Percentiles rank a stretch among this genome's conserved stretches.
These are phyloP conservation scores for Macroteleia sp. DNA, from an alignment of 2,888 invertebrate genomes.

Conservation along the genomic window DNA sequence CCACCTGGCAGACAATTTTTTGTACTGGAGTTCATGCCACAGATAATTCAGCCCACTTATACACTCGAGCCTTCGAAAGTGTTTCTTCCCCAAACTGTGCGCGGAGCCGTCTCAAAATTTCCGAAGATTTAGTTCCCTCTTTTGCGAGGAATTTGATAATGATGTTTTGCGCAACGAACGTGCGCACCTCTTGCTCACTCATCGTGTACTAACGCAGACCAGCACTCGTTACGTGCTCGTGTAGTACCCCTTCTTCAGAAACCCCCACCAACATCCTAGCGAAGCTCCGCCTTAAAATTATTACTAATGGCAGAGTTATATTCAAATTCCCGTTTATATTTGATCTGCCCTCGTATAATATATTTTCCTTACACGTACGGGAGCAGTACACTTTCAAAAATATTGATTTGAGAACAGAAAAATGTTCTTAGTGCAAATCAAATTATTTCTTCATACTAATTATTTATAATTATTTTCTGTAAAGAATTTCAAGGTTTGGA, in stretches of 20 bases:
- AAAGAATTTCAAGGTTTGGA: too few species aligned
- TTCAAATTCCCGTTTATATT: constrained; percentile 6
- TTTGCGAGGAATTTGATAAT: constrained; percentile 2
- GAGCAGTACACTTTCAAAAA: too few species aligned
- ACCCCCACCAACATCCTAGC: constrained; percentile 1
- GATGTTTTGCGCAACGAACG: neutral
- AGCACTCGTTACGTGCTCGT: neutral
- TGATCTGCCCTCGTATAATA: neutral
- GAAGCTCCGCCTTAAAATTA: neutral
- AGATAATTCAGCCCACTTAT: too few species aligned
- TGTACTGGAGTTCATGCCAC: too few species aligned
- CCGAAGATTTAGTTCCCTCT: neutral
- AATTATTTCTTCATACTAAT: too few species aligned
- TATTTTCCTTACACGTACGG: too few species aligned
- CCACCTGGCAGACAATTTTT: too few species aligned
- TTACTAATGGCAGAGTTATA: neutral
- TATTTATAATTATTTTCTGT: too few species aligned
- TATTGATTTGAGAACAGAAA: too few species aligned
- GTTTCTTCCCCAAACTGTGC: constrained; percentile 1
- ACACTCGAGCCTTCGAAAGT: neutral
- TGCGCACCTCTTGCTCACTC: constrained; percentile 1
- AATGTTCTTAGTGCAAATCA: too few species aligned
- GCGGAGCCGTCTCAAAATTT: neutral
- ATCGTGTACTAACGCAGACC: neutral
- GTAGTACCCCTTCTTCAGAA: neutral